Conservation (phyloP, 1,140 invertebrate genomes). For the Drosophila orena region DNA sequence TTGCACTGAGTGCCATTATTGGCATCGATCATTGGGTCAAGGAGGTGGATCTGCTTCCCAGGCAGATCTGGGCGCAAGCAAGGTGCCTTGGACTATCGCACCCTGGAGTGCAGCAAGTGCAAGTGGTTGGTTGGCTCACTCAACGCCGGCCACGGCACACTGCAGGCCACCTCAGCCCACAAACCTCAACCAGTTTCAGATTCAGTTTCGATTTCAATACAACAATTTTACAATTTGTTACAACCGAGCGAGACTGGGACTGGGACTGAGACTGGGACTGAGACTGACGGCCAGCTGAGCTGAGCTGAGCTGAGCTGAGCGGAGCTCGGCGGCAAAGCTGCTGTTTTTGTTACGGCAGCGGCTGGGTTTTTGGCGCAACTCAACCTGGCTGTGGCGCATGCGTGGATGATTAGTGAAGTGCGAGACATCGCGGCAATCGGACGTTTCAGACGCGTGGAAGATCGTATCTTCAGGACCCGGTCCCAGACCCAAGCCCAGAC, state of each 20-base stretch:
- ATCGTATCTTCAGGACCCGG: conserved; percentile 4
- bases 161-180: conserved; percentile 24
- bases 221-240: conserved; percentile 75
- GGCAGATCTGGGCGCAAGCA: not conserved
- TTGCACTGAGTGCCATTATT: conserved; percentile 1
- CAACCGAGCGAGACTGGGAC: conserved; percentile 49
- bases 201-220: conserved; percentile 80
- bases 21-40: conserved; percentile 1
- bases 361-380: conserved; percentile 52
- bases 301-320: conserved; percentile 27
- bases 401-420: conserved; percentile 80
- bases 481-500: not conserved
- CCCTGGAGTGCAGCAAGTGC: conserved; percentile 41
- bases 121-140: conserved; percentile 43
- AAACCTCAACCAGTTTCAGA: conserved; percentile 74
- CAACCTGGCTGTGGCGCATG: conserved; percentile 60
- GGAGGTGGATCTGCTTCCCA: not conserved
- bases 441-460: conserved; percentile 58
- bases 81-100: not conserved
- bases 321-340: conserved; percentile 18
- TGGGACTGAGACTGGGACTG: not conserved
- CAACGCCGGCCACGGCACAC: conserved; percentile 17
- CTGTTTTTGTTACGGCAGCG: conserved; percentile 31
- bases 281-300: conserved; percentile 24
- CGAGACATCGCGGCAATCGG: conserved; percentile 71